phyloP scores from a whole-genome alignment of 2,888 invertebrate genomes.

The Prostheceraeus crozeri region DNA sequence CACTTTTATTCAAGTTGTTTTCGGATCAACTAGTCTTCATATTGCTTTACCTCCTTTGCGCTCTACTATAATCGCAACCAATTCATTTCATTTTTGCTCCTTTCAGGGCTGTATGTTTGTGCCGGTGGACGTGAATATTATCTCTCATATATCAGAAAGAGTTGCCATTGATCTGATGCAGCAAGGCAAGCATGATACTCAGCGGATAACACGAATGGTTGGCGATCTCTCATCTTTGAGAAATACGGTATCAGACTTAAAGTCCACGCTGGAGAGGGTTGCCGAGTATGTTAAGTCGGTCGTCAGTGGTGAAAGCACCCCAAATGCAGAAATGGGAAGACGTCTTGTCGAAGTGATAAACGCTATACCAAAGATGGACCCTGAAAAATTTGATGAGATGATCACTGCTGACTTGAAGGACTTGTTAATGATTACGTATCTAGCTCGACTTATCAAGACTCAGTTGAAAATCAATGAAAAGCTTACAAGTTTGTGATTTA shows the following conservation, averaged over 20 bases:
- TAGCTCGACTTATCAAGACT: conserved; percentile 88
- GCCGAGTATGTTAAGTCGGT: conserved; percentile 40
- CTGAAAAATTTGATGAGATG: conserved; percentile 83
- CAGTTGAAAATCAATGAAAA: conserved; percentile 94
- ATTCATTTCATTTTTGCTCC: too few species aligned
- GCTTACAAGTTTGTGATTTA: conserved; percentile 58
- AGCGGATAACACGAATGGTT: conserved; percentile 60
- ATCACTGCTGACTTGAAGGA: conserved; percentile 93
- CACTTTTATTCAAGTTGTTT: too few species aligned
- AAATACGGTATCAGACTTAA: conserved; percentile 72
- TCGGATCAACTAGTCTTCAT: too few species aligned
- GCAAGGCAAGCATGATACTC: conserved; percentile 67
- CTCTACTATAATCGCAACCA: too few species aligned
- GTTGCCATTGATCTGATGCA: conserved; percentile 69
- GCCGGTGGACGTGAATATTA: conserved; percentile 78
- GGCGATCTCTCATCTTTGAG: conserved; percentile 68
- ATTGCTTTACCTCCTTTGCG: too few species aligned
- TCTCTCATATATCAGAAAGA: conserved; percentile 80
- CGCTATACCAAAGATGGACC: conserved; percentile 79
- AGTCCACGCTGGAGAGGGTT: conserved; percentile 67
- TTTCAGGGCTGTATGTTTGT: conserved; percentile 67
- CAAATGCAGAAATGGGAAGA: conserved; percentile 65
- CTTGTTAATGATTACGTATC: conserved; percentile 87
- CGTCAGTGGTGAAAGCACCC: not conserved
- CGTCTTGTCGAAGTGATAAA: conserved; percentile 80